Percentiles rank a stretch among this genome's conserved stretches.
phyloP scores from a whole-genome alignment of 2,113 vertebrate genomes.

The Suncus etruscus region DNA sequence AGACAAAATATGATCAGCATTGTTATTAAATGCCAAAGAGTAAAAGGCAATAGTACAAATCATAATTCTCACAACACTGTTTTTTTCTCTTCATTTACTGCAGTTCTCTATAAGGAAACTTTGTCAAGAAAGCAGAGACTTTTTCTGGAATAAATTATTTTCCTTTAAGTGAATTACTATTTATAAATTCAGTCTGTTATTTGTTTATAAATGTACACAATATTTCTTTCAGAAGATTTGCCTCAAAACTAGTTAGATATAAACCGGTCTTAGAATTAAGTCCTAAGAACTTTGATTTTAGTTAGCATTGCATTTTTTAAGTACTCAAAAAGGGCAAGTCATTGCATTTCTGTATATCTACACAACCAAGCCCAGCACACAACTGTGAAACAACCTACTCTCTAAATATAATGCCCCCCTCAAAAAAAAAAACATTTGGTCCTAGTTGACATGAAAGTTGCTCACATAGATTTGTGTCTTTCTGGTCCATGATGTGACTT shows the following conservation, averaged over 20 bases:
- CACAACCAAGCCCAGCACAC: background rate
- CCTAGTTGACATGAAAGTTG: background rate
- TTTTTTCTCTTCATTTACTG: background rate
- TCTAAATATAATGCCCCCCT: background rate
- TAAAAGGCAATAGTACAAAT: conserved; percentile 10
- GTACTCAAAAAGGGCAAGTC: conserved; percentile 45
- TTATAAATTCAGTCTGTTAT: background rate
- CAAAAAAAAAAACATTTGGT: conserved; percentile 27
- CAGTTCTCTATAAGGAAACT: background rate
- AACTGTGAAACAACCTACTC: background rate
- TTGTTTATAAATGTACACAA: background rate
- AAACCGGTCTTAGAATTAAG: conserved; percentile 33
- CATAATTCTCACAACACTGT: background rate
- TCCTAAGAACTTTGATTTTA: conserved; percentile 43
- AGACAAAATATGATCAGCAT: conserved; percentile 10
- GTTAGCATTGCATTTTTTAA: conserved; percentile 40
- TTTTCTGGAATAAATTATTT: conserved; percentile 29
- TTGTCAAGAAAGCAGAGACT: conserved; percentile 3
- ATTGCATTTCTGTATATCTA: conserved; percentile 1
- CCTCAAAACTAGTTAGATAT: background rate
- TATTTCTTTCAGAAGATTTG: background rate
- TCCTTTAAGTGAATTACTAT: background rate
- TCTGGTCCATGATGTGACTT: background rate
- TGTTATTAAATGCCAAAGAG: background rate
- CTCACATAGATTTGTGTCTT: background rate